A percentile compares a stretch with the other conserved stretches of the same genome.
Conservation (phyloP, 2,888 invertebrate species). For the Tillus elongatus region DNA sequence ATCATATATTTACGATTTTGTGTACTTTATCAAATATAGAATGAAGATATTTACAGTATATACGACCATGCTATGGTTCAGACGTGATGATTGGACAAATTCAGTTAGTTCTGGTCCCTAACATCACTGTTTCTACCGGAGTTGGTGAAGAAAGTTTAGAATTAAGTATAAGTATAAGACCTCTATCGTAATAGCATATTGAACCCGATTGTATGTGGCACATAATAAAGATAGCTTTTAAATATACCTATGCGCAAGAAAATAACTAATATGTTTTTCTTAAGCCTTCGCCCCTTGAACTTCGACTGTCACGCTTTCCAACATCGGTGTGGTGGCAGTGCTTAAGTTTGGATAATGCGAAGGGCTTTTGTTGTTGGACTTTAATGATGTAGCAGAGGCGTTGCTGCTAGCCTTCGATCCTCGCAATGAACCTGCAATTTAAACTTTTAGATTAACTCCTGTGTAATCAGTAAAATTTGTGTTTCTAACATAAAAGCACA, state of each 20-base stretch:
- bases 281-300: conserved; percentile 56
- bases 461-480: too few species aligned
- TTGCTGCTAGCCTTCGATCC: conserved; percentile 66
- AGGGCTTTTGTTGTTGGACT: conserved; percentile 53
- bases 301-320: conserved; percentile 66
- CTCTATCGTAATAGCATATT: conserved; percentile 3
- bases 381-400: conserved; percentile 63
- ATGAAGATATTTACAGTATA: conserved; percentile 10
- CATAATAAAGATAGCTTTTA: conserved; percentile 10
- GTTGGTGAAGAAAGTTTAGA: conserved; percentile 28
- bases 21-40: too few species aligned
- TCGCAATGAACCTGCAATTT: conserved; percentile 52
- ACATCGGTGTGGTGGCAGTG: conserved; percentile 41
- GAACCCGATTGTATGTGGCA: not conserved
- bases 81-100: conserved; percentile 39
- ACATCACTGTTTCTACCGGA: conserved; percentile 38
- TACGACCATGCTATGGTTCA: conserved; percentile 12
- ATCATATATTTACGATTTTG: too few species aligned
- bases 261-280: conserved; percentile 13
- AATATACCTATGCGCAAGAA: conserved; percentile 6
- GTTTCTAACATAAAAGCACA: too few species aligned
- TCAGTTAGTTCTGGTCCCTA: conserved; percentile 37
- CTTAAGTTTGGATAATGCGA: conserved; percentile 29
- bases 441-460: conserved; percentile 23
- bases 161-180: conserved; percentile 8